Evolutionary conservation across 2,113 vertebrate species (phyloP).

Genomic region (Candoia aspera): DNA sequence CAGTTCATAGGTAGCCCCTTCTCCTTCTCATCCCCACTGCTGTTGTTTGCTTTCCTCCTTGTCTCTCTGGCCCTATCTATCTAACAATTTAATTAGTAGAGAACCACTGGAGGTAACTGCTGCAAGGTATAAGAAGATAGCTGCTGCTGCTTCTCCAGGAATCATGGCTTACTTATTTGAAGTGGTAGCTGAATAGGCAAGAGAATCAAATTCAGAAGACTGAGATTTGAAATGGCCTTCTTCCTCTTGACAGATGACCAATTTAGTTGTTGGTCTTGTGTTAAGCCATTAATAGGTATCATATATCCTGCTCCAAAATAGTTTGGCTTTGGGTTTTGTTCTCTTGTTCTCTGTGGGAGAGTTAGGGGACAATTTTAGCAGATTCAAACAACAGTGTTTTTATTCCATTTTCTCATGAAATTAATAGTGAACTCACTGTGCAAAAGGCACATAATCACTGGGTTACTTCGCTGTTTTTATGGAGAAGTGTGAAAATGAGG

Average conservation of each 20-base stretch:
- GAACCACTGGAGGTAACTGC: no score
- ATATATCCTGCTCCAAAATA: background rate
- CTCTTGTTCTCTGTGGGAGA: constrained; percentile 23
- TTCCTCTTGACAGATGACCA: background rate
- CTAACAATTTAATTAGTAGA: no score
- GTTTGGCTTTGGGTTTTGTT: background rate
- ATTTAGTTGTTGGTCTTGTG: background rate
- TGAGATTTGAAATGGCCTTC: background rate
- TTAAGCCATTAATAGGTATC: constrained; percentile 15
- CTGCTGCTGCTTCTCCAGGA: background rate
- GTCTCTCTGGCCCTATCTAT: no score
- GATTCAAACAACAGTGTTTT: constrained; percentile 62
- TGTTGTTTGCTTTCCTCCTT: no score
- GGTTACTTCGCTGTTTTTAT: constrained; percentile 47
- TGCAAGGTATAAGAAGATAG: background rate
- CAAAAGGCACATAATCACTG: constrained; percentile 61
- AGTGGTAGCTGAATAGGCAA: background rate
- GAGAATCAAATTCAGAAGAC: background rate
- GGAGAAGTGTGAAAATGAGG: background rate
- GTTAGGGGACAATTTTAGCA: constrained; percentile 48
- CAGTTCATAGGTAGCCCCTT: no score
- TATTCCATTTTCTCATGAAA: constrained; percentile 58
- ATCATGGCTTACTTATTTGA: background rate
- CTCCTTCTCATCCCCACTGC: no score
- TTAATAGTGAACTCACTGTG: constrained; percentile 61